Evolutionary conservation across 2,113 vertebrate genomes (phyloP).

Genomic region (Numida meleagris): DNA sequence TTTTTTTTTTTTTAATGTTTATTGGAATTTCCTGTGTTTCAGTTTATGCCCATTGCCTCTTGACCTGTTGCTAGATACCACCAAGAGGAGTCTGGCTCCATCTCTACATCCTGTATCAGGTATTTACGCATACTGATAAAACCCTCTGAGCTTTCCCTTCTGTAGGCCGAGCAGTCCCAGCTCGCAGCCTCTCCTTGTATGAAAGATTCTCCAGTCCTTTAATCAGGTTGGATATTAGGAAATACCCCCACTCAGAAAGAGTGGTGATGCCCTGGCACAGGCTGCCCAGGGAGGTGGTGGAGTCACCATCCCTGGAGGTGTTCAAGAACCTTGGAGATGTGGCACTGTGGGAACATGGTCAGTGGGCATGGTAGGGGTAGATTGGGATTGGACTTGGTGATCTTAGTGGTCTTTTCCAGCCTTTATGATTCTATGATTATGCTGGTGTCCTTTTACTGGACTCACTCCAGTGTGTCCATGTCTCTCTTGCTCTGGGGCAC

Average conservation of each 20-base stretch:
- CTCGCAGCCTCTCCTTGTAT: neutral
- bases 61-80: neutral
- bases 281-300: too few relatives aligned
- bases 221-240: too few relatives aligned
- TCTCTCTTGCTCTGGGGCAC: neutral
- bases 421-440: neutral
- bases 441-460: neutral
- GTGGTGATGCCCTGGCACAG: too few relatives aligned
- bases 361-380: too few relatives aligned
- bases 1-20: neutral
- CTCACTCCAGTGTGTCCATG: accelerated
- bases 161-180: neutral
- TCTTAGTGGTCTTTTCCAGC: too few relatives aligned
- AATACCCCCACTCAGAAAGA: too few relatives aligned
- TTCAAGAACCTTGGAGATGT: too few relatives aligned
- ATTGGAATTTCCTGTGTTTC: constrained; percentile 34
- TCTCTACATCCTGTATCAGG: neutral
- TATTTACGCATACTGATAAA: neutral
- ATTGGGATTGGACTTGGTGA: too few relatives aligned
- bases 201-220: neutral
- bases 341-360: too few relatives aligned
- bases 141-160: neutral
- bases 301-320: too few relatives aligned
- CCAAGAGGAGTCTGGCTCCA: neutral
- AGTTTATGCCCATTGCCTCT: neutral